Base-by-base conservation (phyloP, 2,113 vertebrate species). In the Alligator sinensis region DNA sequence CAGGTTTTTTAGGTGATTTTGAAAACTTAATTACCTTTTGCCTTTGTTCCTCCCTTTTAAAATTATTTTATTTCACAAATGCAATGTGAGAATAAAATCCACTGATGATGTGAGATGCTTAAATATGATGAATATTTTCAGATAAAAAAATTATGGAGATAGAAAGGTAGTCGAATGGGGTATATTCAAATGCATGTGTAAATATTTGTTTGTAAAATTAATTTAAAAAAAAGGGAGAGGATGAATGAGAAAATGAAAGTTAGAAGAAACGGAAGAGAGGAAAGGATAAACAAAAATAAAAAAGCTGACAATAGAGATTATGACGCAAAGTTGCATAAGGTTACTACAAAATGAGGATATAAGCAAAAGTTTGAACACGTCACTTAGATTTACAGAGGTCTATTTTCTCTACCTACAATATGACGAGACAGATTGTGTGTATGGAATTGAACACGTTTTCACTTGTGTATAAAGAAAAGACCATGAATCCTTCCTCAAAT, bases 111-210 rank as follows among this genome's bases (percentile, higher is more conserved):
- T 84, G 93, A 96, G 95, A 89, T 96, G 94, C 94, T 96, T 90
- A 96, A 95, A 93, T 95, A 89, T 90, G 89, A 58, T 87, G 95
- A 90, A 96, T 92, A 95, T 74, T 95, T 93, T 86, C 93, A 94
- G 93, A 95, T 94, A 97, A 95, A 95, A 96, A 96, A 96, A 96
- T 97, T 88, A 47, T 77, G 90, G 94, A 96, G 95, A 96, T 95
- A 96, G 96, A 97, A 47, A 91, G 95, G 90, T 88, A 97, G 70
- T 91, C 93, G 60, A 86, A 87, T 77, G 80, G 94, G 93, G 74
- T 95, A 96, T 97, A 96, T 96, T 94, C 94, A 97, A 94, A 90
- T 84, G 75, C 93, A 96, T 96, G 88, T 95, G 92, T 62, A 25
- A n/a, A 66, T 66, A 28, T 66, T 28, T 66, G 27, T 25, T 64